These are phyloP conservation scores for Ctena decussata DNA, from an alignment of 2,888 invertebrate genomes.

Conservation along the genomic window DNA sequence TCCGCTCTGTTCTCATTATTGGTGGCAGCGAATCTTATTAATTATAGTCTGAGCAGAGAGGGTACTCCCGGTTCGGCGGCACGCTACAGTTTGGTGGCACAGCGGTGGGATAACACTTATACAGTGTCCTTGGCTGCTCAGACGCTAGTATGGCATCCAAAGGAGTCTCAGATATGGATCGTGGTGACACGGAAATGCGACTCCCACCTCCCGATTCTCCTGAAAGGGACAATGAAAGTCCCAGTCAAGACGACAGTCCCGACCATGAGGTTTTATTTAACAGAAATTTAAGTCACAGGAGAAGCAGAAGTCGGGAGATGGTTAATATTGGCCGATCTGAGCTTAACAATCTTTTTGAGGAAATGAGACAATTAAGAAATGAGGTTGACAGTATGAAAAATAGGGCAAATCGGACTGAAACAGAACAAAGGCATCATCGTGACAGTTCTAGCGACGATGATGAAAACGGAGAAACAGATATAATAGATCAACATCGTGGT, in stretches of 20 bases:
- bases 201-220: conserved; percentile 2
- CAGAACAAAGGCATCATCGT: neutral
- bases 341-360: neutral
- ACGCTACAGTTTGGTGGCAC: conserved; percentile 26
- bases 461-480: no score
- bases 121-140: neutral
- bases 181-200: neutral
- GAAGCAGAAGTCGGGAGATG: neutral
- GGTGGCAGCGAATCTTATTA: neutral
- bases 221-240: neutral
- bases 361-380: conserved; percentile 1
- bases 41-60: conserved; percentile 1
- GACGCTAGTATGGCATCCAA: neutral
- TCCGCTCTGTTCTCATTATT: neutral
- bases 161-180: neutral
- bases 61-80: conserved; percentile 11
- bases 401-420: neutral
- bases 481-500: no score
- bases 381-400: neutral
- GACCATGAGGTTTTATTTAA: neutral
- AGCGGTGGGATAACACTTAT: neutral
- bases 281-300: neutral
- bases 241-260: neutral
- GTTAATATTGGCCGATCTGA: neutral
- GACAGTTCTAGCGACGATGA: neutral